phyloP scores from a whole-genome alignment of 2,888 invertebrate genomes.

The Drosophila quinaria region DNA sequence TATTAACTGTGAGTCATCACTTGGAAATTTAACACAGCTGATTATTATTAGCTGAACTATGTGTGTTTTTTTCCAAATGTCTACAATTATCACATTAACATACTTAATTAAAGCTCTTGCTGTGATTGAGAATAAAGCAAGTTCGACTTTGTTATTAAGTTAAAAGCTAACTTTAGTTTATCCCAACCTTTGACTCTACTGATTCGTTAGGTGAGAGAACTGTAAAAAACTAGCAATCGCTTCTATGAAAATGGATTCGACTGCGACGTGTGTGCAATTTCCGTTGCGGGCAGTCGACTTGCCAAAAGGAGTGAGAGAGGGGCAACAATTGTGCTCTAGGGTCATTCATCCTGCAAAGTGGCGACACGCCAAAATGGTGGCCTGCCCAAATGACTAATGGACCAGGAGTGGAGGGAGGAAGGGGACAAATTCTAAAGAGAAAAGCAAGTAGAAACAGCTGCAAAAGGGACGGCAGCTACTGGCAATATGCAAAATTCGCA shows the following conservation, averaged over 20 bases:
- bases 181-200: conserved; percentile 11
- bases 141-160: conserved; percentile 5
- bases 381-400: conserved; percentile 73
- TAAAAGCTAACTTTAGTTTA: background rate
- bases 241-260: conserved; percentile 32
- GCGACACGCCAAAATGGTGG: conserved; percentile 76
- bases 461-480: conserved; percentile 43
- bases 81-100: background rate
- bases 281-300: conserved; percentile 49
- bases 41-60: background rate
- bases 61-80: background rate
- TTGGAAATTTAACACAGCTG: background rate
- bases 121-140: background rate
- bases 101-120: background rate
- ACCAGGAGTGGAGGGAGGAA: conserved; percentile 9
- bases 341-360: conserved; percentile 81
- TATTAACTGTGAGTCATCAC: too few relatives aligned
- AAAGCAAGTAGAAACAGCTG: conserved; percentile 47
- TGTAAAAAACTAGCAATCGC: conserved; percentile 17
- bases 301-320: background rate
- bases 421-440: conserved; percentile 17
- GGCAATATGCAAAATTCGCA: conserved; percentile 81
- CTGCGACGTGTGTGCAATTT: conserved; percentile 75
- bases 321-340: conserved; percentile 52
- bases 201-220: conserved; percentile 30